Evolutionary conservation across 2,888 invertebrate genomes (phyloP), one percentile per base, ranked within the genome.

Genomic region (Drosophila pegasa): DNA sequence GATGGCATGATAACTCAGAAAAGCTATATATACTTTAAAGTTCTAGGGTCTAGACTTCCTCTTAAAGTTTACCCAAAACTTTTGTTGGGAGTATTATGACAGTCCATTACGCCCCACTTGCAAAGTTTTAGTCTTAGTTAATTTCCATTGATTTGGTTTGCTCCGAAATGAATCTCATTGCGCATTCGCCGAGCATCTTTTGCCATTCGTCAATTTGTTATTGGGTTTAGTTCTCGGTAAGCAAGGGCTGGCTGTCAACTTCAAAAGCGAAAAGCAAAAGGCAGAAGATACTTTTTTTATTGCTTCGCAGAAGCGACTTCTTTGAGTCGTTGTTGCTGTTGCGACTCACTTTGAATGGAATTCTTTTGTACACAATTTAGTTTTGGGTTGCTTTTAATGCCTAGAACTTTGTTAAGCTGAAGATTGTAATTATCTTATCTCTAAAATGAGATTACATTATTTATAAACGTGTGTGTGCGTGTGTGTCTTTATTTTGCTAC

Each of bases 371-470:
- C 25, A 57, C n/a, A 54, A 50, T 31, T 22, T 43, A 27, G 45
- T 47, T 38, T 45, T 18, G 47, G n/a, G 6, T 29, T 55, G 35
- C 35, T 20, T 12, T 18, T 41, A 29, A 38, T 65, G 51, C 41
- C 18, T 55, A 41, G 55, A 52, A 76, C 40, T 60, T 61, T 61
- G 70, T 47, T 25, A 31, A 20, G 22, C 18, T 22, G 72, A 55
- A 55, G 71, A 76, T 74, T 65, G 72, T 67, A 62, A 62, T 77
- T 77, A 77, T 75, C 78, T 75, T 77, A 75, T 75, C 75, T 57
- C 4, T n/a, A 1, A 33, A 67, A 27, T 29, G 38, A 37, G 57
- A 43, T 55, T 64, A 52, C 22, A 45, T 27, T 58, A 43, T 43
- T 40, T 57, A 47, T 43, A 57, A 18, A 37, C 12, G 51, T 43